Percentiles rank a stretch among this genome's conserved stretches.
These are phyloP conservation scores for Tanytarsus gracilentus DNA, from an alignment of 2,888 invertebrate genomes.

Conservation along the genomic window DNA sequence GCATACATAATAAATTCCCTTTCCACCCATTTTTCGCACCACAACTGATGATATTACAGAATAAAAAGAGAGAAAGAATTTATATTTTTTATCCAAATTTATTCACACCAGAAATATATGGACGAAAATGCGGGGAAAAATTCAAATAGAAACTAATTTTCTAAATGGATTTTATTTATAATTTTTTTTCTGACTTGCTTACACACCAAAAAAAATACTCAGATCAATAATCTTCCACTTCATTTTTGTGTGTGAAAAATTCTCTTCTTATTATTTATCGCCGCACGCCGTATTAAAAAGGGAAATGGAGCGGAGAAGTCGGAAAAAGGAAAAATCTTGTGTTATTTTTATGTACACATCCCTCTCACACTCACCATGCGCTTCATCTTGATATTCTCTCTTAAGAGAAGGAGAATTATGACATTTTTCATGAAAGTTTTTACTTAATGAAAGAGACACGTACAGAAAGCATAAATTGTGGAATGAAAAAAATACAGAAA, in stretches of 20 bases:
- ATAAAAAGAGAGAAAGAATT: no score
- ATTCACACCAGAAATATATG: constrained; percentile 23
- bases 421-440: constrained; percentile 24
- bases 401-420: no score
- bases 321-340: background rate
- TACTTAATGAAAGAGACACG: constrained; percentile 25
- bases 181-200: constrained; percentile 5
- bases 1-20: no score
- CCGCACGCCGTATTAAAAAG: no score
- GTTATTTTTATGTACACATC: background rate
- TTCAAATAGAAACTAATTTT: constrained; percentile 26
- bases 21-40: no score
- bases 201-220: constrained; percentile 4
- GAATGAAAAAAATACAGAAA: no score
- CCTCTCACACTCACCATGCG: no score
- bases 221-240: constrained; percentile 23
- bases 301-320: background rate
- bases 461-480: constrained; percentile 22
- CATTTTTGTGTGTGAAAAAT: constrained; percentile 13
- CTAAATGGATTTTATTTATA: constrained; percentile 28
- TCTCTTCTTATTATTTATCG: constrained; percentile 2
- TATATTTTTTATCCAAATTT: constrained; percentile 26
- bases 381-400: no score
- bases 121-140: constrained; percentile 24
- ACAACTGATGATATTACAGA: no score